These are phyloP conservation scores for Pentalonia nigronervosa DNA, from an alignment of 1,140 invertebrate genomes.

Conservation along the genomic window DNA sequence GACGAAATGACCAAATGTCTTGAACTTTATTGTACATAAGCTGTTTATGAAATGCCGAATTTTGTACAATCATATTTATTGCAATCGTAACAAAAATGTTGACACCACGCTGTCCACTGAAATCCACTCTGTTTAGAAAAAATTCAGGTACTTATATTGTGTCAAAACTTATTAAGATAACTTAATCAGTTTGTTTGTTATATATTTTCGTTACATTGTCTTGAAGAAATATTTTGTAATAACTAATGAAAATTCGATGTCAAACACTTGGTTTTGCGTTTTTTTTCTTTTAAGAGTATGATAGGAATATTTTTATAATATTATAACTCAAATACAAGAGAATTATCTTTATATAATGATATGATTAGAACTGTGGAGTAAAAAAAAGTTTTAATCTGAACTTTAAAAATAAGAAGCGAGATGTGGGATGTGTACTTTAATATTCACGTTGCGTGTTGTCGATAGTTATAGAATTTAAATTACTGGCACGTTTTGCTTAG, in stretches of 20 bases:
- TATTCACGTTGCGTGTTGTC: slow-evolving; percentile 35
- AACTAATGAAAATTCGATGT: not conserved
- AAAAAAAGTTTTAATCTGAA: slow-evolving; percentile 34
- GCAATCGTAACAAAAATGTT: too few species aligned
- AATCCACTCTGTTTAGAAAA: too few species aligned
- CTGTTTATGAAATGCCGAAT: too few species aligned
- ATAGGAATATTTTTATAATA: not conserved
- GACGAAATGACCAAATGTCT: too few species aligned
- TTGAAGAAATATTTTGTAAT: not conserved
- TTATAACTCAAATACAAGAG: not conserved
- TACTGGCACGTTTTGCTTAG: slow-evolving; percentile 1
- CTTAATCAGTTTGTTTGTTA: not conserved
- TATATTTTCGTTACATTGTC: not conserved
- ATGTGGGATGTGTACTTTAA: not conserved
- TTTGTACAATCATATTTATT: too few species aligned
- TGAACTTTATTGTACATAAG: too few species aligned
- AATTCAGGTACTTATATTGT: not conserved
- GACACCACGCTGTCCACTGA: too few species aligned
- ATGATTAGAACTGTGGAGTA: not conserved
- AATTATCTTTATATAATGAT: not conserved
- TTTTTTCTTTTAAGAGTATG: not conserved
- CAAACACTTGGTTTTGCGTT: not conserved
- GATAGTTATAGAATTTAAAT: not conserved
- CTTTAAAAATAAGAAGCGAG: not conserved
- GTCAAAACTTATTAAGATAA: not conserved